Base-by-base conservation (phyloP, 2,888 invertebrate species). In the Callinectes sapidus region DNA sequence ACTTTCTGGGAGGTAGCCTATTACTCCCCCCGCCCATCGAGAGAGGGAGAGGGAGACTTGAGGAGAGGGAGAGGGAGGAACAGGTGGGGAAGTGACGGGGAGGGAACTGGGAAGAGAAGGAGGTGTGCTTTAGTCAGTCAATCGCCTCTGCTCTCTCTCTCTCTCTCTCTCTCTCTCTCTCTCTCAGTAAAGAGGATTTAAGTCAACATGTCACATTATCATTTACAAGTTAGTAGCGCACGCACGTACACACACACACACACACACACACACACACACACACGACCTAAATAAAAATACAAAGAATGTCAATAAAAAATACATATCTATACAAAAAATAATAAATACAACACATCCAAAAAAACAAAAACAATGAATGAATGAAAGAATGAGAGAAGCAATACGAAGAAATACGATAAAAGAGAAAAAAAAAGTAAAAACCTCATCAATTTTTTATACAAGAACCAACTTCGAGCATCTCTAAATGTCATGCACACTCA, bases 141-240 rank as follows among this genome's bases (percentile, higher is more conserved):
- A 77, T 61, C 71, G 71, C 71, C 71, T 28, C 28, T 77, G n/a
- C 86, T 86, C 86, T 86, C 86, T 86, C 86, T 86, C 86, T 86
- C 86, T 86, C 86, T 86, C 86, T 86, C 86, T 86, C 86, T 86
- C 86, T 86, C 86, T 86, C 86, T 86, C 86, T 86, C 86, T 86
- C 39, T 86, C 86, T 39, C 39, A 61, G 61, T 23, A 61, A 61
- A 61, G 39, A 85, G 85, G 28, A 85, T 28, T 28, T 85, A 18
- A 85, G 85, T 85, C 35, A 39, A 48, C 86, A 86, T 6, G 86
- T 87, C 48, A 42, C 42, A 23, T 87, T 18, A 42, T 87, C 23
- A 35, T 48, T 48, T 42, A n/a, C 39, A 87, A 42, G n/a, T 42
- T 48, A 42, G 16, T 28, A 48, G n/a, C 54, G 54, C 87, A 42